These are phyloP conservation scores for Oncorhynchus nerka DNA, from an alignment of 2,113 vertebrate genomes.

Conservation along the genomic window DNA sequence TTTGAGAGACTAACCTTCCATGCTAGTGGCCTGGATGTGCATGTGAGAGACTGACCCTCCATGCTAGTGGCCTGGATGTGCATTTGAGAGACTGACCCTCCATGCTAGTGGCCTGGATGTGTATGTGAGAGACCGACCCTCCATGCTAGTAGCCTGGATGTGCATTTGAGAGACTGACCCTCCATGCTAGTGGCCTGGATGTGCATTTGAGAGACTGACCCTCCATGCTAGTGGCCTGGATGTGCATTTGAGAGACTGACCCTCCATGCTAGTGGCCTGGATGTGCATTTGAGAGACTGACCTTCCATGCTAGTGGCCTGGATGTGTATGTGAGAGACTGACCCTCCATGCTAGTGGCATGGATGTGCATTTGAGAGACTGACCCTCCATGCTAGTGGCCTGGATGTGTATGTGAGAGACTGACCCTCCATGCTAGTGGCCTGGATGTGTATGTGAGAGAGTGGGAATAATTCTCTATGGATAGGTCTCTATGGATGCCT, in stretches of 20 bases:
- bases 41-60: not conserved
- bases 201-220: not conserved
- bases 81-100: too few relatives aligned
- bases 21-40: not conserved
- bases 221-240: too few relatives aligned
- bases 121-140: not conserved
- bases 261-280: too few relatives aligned
- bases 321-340: conserved; percentile 2
- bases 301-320: too few relatives aligned
- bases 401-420: too few relatives aligned
- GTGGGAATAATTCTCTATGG: not conserved
- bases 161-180: too few relatives aligned
- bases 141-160: too few relatives aligned
- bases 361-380: conserved; percentile 5
- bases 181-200: not conserved
- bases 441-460: conserved; percentile 1
- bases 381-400: too few relatives aligned
- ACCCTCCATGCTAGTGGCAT: too few relatives aligned
- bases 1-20: not conserved
- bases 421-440: too few relatives aligned
- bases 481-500: not conserved
- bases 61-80: not conserved
- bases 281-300: too few relatives aligned
- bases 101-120: not conserved
- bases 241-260: conserved; percentile 4